Conservation (phyloP, 2,797 vertebrate genomes). For the Sylvia borin region DNA sequence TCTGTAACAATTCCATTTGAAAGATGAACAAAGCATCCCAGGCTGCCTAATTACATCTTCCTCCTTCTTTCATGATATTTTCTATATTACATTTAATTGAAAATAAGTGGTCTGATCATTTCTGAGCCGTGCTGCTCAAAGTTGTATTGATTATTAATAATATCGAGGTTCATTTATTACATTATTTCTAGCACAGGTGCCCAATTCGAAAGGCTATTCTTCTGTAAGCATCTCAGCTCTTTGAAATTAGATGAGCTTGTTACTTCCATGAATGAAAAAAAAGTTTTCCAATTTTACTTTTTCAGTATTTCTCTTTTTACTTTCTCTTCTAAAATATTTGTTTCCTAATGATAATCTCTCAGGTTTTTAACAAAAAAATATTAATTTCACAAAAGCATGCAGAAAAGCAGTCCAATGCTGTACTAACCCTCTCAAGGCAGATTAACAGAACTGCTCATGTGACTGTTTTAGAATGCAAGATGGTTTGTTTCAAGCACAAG, state of each 20-base stretch:
- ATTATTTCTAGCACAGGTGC: neutral
- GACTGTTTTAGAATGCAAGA: neutral
- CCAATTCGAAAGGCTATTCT: neutral
- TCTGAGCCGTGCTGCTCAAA: constrained; percentile 8
- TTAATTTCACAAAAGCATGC: neutral
- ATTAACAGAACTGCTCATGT: neutral
- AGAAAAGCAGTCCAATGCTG: neutral
- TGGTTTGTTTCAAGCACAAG: no score
- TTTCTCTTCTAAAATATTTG: neutral
- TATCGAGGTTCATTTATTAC: constrained; percentile 9
- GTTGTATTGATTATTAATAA: constrained; percentile 23
- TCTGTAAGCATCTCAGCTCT: neutral
- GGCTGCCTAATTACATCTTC: constrained; percentile 1
- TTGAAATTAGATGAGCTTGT: neutral
- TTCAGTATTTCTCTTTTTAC: neutral
- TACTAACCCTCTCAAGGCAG: neutral
- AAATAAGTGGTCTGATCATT: constrained; percentile 29
- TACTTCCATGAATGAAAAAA: neutral
- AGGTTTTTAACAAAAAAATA: neutral
- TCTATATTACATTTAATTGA: neutral
- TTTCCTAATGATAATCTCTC: neutral
- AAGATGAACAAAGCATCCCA: neutral
- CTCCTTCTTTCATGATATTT: constrained; percentile 12
- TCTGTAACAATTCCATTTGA: neutral
- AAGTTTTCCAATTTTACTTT: neutral